Base-by-base conservation (phyloP, 64 coral and sea anemone genomes). In the Actinia equina region DNA sequence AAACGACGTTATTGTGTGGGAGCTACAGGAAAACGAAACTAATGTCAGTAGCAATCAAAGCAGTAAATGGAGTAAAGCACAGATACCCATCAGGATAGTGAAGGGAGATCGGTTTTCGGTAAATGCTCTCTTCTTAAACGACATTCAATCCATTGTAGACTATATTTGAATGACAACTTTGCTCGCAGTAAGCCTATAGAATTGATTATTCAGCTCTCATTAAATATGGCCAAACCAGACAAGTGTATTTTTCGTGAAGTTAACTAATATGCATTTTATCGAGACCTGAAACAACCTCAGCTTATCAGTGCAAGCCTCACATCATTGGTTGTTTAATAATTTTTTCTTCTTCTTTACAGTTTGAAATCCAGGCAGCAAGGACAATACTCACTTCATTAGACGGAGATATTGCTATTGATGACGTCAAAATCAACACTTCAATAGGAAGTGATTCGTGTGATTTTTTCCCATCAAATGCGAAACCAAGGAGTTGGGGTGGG, bases 351-450 rank as follows among this genome's bases (percentile, higher is more conserved):
- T 49, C 7, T 49, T 2, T 49, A 4, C 62, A 71, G 67, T 27
- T 71, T 71, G 67, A 25, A 27, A 27, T 71, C 67, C 67, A 71
- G 11, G 67, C 67, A 27, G 67, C 67, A 71, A 22, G 67, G 18
- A 7, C 37, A 23, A 25, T 23, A 11, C 10, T 12, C 7, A 37
- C 23, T 37, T 2, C n/a, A 1, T 3, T 27, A 6, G 26, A 6
- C 12, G 67, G 67, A 9, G 67, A 71, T 25, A 71, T 71, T 71
- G 67, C 67, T 14, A 71, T 71, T 71, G 67, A 71, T 71, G 67
- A 71, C 67, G 14, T 71, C 67, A 71, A 71, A 26, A 37, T 30
- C 11, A 27, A 22, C 11, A 27, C n/a, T 2, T 71, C 67, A 8
- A 37, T 37, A 6, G 20, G 20, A 37, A 71, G 67, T 37, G 0